phyloP scores from a whole-genome alignment of 1,140 invertebrate genomes.

The Drosophila lacteicornis region DNA sequence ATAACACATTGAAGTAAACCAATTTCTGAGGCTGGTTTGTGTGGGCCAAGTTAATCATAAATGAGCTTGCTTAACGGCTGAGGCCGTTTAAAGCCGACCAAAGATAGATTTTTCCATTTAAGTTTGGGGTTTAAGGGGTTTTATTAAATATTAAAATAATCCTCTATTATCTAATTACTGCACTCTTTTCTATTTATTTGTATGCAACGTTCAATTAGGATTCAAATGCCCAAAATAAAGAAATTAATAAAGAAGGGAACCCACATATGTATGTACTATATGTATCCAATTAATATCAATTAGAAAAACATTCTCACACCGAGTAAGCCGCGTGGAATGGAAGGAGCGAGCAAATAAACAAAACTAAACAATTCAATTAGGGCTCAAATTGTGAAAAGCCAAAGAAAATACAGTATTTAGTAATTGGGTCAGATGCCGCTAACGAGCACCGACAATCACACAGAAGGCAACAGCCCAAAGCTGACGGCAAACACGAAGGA shows the following conservation, averaged over 20 bases:
- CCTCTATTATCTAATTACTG: neutral
- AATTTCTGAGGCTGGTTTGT: conserved; percentile 45
- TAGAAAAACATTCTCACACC: conserved; percentile 22
- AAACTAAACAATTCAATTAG: conserved; percentile 50
- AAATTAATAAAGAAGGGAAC: neutral
- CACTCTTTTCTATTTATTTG: neutral
- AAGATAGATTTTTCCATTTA: neutral
- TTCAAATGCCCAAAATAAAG: neutral
- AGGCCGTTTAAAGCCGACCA: neutral
- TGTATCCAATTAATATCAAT: conserved; percentile 47
- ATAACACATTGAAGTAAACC: conserved; percentile 63
- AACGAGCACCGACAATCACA: conserved; percentile 38
- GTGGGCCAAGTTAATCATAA: conserved; percentile 45
- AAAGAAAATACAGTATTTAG: conserved; percentile 27
- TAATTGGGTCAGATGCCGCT: conserved; percentile 45
- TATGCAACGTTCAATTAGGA: neutral
- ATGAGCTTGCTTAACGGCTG: conserved; percentile 3
- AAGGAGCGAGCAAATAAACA: conserved; percentile 12
- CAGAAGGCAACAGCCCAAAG: conserved; percentile 26
- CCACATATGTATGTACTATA: neutral
- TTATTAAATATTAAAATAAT: neutral
- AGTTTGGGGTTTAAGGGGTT: neutral
- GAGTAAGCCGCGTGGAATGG: neutral
- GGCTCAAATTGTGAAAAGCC: conserved; percentile 39
- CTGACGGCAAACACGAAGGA: conserved; percentile 27